phyloP scores from a whole-genome alignment of 2,113 vertebrate species.

The Phylloscopus whistleri region DNA sequence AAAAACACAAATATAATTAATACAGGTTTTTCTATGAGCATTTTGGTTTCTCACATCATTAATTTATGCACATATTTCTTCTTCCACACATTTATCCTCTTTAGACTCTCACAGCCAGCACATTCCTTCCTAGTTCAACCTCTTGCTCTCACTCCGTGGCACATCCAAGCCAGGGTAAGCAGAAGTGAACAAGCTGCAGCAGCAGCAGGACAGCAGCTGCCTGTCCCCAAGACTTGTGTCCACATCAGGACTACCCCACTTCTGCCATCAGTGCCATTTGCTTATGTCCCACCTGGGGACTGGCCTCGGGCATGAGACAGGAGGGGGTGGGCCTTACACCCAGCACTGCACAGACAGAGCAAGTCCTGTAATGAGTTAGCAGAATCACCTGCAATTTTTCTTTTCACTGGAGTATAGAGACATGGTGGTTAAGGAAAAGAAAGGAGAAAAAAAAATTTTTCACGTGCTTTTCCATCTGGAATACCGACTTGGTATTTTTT shows the following conservation, averaged over 20 bases:
- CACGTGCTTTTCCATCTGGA: neutral
- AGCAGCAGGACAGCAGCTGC: rapidly evolving
- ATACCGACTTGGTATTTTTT: neutral
- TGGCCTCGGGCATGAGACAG: neutral
- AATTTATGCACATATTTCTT: neutral
- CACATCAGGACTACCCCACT: rapidly evolving
- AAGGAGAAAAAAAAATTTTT: neutral
- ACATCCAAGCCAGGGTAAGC: neutral
- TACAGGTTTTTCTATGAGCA: neutral
- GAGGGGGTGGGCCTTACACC: neutral
- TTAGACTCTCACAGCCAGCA: neutral
- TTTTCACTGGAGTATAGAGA: neutral
- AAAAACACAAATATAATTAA: neutral
- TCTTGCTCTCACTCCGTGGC: neutral
- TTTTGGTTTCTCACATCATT: neutral
- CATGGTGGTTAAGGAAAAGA: neutral
- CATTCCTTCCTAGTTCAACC: neutral
- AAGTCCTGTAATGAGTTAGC: neutral
- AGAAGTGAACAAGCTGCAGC: neutral
- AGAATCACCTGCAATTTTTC: neutral
- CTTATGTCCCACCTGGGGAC: neutral
- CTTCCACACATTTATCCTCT: neutral
- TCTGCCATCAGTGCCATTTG: rapidly evolving
- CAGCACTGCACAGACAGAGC: neutral
- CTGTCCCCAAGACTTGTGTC: neutral